Conservation (phyloP, 2,113 vertebrate species). For the Actenoides hombroni region DNA sequence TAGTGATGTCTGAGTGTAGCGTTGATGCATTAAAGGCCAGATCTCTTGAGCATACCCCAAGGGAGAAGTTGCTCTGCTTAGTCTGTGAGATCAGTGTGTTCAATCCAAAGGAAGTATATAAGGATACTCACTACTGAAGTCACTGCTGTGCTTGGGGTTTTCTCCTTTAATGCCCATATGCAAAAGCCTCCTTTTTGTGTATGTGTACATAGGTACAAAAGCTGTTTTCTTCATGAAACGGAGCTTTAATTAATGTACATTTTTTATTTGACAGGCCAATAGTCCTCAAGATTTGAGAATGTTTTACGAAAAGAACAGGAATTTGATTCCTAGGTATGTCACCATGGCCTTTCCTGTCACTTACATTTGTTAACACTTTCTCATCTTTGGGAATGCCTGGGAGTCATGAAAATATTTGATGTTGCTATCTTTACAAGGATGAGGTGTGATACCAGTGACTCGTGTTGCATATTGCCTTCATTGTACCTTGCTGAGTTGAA, state of each 20-base stretch:
- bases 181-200: background rate
- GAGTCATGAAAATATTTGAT: background rate
- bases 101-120: background rate
- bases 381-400: background rate
- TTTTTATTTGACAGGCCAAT: conserved; percentile 83
- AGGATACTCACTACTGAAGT: background rate
- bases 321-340: conserved; percentile 90
- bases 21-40: background rate
- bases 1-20: background rate
- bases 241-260: conserved; percentile 39
- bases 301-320: conserved; percentile 98
- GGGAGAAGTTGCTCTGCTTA: background rate
- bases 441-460: background rate
- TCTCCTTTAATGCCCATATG: background rate
- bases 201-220: background rate
- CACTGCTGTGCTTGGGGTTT: background rate
- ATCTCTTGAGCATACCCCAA: background rate
- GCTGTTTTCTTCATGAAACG: background rate
- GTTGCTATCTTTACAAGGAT: background rate
- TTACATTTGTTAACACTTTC: background rate
- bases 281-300: conserved; percentile 96
- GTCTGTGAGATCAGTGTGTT: background rate
- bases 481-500: background rate
- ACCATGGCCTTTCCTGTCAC: background rate
- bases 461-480: background rate